phyloP scores from a whole-genome alignment of 2,113 vertebrate genomes.

The Tachycineta bicolor region DNA sequence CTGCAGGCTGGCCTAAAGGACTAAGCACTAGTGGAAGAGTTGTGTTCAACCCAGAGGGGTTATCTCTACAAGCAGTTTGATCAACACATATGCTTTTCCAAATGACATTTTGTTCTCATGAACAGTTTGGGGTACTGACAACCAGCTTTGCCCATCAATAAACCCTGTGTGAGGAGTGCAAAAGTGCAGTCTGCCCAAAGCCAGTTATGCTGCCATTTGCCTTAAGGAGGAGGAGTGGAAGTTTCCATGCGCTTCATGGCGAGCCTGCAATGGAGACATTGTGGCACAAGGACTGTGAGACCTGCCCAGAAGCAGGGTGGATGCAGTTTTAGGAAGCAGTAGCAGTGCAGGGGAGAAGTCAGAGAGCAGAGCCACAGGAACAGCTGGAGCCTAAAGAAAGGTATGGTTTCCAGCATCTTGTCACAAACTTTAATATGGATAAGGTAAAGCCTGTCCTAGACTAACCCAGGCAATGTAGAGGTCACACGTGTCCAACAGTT shows the following conservation, averaged over 20 bases:
- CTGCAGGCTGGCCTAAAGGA: background rate
- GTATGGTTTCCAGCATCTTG: accelerated
- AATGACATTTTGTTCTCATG: background rate
- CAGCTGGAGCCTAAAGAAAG: background rate
- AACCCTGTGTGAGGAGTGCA: background rate
- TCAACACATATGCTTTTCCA: background rate
- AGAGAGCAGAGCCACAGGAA: background rate
- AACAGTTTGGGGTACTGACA: background rate
- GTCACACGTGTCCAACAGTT: background rate
- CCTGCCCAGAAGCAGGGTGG: background rate
- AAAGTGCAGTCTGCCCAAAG: background rate
- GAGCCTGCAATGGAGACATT: accelerated
- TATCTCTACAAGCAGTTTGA: background rate
- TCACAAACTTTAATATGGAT: background rate
- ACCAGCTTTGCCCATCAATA: background rate
- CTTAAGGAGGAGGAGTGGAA: background rate
- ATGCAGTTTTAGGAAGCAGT: background rate
- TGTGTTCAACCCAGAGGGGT: background rate
- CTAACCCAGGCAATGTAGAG: background rate
- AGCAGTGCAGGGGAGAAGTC: accelerated
- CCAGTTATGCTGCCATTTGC: background rate
- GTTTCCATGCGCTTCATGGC: background rate
- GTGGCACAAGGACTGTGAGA: background rate
- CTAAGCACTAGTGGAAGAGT: background rate
- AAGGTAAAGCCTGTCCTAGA: background rate